Base-by-base conservation (phyloP, 1,140 invertebrate genomes). In the Cheumatopsyche charites region DNA sequence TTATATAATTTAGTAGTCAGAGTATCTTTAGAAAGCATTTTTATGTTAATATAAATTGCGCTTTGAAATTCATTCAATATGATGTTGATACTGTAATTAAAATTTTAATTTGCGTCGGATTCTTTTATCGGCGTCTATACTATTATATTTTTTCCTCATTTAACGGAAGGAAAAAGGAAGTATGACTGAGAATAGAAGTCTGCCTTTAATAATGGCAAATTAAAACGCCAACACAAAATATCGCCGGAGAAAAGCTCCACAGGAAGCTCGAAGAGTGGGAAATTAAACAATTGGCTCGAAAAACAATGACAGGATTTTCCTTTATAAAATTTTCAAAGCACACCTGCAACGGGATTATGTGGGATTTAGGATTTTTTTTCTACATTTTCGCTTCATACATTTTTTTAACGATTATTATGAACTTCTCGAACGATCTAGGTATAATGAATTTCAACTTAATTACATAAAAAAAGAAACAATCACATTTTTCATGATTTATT, bases 211-310 rank as follows among this genome's bases (percentile, higher is more conserved):
- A 65, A 71, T 29, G 61, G 69, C 42, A 65, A 71, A 71, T 71
- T 71, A 63, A 71, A 71, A 65, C 26, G 62, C 23, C 21, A 63
- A 65, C 12, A 47, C 26, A 45, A 70, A 70, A 62, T 17, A 52
- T 58, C 41, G 23, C 7, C n/a, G 69, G 17, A 29, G 17, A 70
- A 62, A 21, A 62, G 9, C 36, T 36, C 23, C 15, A 17, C 61
- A 6, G 69, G 61, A 71, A 71, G 25, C 11, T 41, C 58, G 17
- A 13, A 1, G n/a, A 42, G n/a, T 66, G 29, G 68, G 23, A 47
- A 71, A 71, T 71, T 71, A 47, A 71, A 71, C 69, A 71, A 71
- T 71, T 71, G 69, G 55, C 62, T 36, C 19, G 42, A 63, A 71
- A 71, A 63, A 71, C 67, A 41, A 55, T 61, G 67, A 68, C 42